Conservation (phyloP, 1,140 invertebrate genomes). For the Drosophila sulfurigaster region DNA sequence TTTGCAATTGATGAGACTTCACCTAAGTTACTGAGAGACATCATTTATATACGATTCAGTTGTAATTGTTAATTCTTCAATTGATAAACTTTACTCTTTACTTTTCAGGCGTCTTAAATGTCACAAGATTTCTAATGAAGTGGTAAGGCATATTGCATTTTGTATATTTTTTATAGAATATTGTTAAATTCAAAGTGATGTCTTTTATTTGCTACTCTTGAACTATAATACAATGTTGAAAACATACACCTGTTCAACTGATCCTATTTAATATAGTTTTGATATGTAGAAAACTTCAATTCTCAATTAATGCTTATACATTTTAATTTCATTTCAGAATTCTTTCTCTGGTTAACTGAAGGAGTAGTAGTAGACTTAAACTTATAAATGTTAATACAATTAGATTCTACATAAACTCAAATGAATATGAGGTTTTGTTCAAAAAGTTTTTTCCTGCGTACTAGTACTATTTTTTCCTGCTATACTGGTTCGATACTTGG, state of each 20-base stretch:
- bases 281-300: background rate
- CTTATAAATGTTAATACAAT: too few relatives aligned
- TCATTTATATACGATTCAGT: background rate
- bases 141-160: background rate
- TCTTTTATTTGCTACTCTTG: conserved; percentile 54
- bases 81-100: background rate
- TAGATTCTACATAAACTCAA: too few relatives aligned
- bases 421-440: too few relatives aligned
- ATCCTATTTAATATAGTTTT: background rate
- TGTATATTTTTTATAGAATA: background rate
- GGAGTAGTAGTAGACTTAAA: too few relatives aligned
- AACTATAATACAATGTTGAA: conserved; percentile 27
- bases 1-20: conserved; percentile 18
- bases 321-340: too few relatives aligned
- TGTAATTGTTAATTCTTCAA: background rate
- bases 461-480: too few relatives aligned
- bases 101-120: conserved; percentile 1
- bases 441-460: too few relatives aligned
- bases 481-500: too few relatives aligned
- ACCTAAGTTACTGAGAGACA: conserved; percentile 6
- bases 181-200: conserved; percentile 6
- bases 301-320: too few relatives aligned
- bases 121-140: background rate
- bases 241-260: conserved; percentile 29
- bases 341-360: too few relatives aligned